Evolutionary conservation across 1,140 invertebrate genomes (phyloP).

Genomic region (Asbolus verrucosus): DNA sequence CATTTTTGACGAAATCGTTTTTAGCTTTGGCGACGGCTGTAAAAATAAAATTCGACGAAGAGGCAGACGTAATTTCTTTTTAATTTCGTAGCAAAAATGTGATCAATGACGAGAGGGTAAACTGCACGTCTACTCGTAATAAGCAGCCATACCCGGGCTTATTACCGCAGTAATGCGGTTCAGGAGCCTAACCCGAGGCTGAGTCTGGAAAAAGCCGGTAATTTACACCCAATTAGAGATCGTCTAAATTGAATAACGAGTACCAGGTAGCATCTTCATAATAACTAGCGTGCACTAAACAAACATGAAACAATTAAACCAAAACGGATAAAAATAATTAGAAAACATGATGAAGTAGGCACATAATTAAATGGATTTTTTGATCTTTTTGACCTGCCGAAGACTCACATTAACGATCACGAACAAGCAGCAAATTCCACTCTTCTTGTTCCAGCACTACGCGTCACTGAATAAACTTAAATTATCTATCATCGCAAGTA

Average conservation of each 20-base stretch:
- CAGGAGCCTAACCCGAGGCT: slow-evolving; percentile 53
- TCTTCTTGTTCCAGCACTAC: no score
- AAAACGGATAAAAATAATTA: no score
- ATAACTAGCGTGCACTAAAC: slow-evolving; percentile 28
- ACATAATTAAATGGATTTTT: no score
- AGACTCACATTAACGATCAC: no score
- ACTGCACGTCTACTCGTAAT: slow-evolving; percentile 43
- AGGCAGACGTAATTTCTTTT: slow-evolving; percentile 26
- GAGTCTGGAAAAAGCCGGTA: slow-evolving; percentile 53
- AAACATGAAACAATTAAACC: slow-evolving; percentile 34
- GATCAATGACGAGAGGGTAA: slow-evolving; percentile 26
- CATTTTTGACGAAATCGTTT: no score
- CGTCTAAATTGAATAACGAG: slow-evolving; percentile 58
- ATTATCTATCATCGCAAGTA: no score
- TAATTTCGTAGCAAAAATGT: slow-evolving; percentile 27
- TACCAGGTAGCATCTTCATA: slow-evolving; percentile 51
- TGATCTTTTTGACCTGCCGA: no score
- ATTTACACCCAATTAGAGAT: slow-evolving; percentile 60
- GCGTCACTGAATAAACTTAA: no score
- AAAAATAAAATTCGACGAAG: slow-evolving; percentile 11
- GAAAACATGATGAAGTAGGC: no score
- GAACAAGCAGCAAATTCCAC: no score
- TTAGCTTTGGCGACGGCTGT: no score
- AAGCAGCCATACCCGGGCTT: slow-evolving; percentile 42
- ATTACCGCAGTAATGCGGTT: slow-evolving; percentile 53